Conservation (phyloP, 2,113 vertebrate species). For the Pica pica region DNA sequence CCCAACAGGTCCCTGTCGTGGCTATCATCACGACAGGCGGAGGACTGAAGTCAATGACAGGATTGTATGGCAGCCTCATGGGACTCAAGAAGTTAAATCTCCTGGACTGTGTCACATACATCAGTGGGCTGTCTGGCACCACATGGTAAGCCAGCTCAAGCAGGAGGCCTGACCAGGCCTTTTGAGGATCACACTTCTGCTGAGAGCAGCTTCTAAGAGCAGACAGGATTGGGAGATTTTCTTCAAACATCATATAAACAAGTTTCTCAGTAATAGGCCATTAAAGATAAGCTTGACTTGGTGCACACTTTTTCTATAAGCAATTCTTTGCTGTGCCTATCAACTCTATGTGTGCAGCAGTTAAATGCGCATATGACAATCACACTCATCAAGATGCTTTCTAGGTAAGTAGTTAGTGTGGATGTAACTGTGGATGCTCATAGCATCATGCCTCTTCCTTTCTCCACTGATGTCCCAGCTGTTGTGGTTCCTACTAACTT, state of each 20-base stretch:
- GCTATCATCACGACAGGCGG: constrained; percentile 86
- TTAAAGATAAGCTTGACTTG: not conserved
- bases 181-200: not conserved
- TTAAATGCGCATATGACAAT: not conserved
- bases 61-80: constrained; percentile 75
- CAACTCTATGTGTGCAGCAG: not conserved
- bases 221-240: not conserved
- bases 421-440: not conserved
- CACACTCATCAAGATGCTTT: not conserved
- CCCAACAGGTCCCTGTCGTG: constrained; percentile 76
- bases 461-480: not conserved
- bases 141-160: constrained; percentile 75
- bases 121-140: constrained; percentile 82
- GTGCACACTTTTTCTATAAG: not conserved
- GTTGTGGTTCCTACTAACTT: not conserved
- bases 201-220: not conserved
- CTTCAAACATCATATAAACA: not conserved
- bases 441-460: not conserved
- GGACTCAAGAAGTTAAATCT: constrained; percentile 81
- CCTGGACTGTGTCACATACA: constrained; percentile 79
- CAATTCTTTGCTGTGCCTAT: not conserved
- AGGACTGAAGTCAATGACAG: constrained; percentile 82
- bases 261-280: not conserved
- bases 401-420: not conserved
- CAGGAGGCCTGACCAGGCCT: not conserved